Evolutionary conservation across 1,140 invertebrate species (phyloP).

Genomic region (Drosophila saltans): DNA sequence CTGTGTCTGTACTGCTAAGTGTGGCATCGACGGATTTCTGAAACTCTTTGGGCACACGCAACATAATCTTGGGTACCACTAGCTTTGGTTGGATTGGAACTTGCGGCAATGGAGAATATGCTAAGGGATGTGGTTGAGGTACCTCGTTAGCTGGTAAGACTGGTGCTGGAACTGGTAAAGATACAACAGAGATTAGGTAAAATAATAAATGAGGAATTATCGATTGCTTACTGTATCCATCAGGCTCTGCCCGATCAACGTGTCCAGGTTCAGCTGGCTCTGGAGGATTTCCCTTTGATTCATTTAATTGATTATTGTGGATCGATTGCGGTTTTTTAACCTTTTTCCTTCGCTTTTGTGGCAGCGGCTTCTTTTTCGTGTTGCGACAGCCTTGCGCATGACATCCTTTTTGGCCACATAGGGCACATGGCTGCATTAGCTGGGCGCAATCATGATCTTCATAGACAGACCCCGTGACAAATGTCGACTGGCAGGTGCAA

Average conservation of each 20-base stretch:
- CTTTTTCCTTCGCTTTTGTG: constrained; percentile 6
- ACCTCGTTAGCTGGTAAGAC: constrained; percentile 4
- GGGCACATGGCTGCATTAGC: constrained; percentile 66
- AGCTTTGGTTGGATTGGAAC: constrained; percentile 51
- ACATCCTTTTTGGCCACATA: constrained; percentile 61
- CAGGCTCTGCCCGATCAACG: background rate
- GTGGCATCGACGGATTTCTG: constrained; percentile 79
- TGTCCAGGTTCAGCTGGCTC: constrained; percentile 17
- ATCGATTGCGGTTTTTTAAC: constrained; percentile 15
- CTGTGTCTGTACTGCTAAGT: constrained; percentile 74
- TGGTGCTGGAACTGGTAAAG: constrained; percentile 55
- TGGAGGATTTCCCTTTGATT: background rate
- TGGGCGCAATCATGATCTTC: constrained; percentile 87
- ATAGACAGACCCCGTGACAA: constrained; percentile 89
- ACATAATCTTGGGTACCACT: constrained; percentile 84
- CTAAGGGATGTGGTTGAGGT: background rate
- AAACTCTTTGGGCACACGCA: constrained; percentile 84
- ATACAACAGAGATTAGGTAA: background rate
- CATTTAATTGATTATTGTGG: background rate
- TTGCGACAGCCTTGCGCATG: constrained; percentile 70
- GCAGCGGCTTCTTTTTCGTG: constrained; percentile 38
- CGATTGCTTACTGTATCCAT: constrained; percentile 39
- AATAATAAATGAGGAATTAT: background rate
- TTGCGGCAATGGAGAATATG: background rate
- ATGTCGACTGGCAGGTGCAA: constrained; percentile 90